Evolutionary conservation across 2,113 vertebrate species (phyloP), one percentile per base, ranked within the genome.

Genomic region (Raphicerus campestris): DNA sequence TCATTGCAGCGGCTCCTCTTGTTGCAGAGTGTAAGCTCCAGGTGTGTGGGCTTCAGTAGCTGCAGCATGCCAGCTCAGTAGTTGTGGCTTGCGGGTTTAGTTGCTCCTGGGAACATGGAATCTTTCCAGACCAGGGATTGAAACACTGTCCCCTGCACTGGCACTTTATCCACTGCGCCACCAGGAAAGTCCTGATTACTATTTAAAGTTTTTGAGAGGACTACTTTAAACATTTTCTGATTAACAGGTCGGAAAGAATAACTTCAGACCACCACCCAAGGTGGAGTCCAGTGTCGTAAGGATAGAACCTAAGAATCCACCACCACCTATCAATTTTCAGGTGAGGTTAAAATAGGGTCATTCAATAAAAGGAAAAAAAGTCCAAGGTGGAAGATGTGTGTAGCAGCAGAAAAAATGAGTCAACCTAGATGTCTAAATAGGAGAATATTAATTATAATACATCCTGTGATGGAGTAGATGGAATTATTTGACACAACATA

Each of bases 221-320:
- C 14, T 84, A 10, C 47, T 81, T 75, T 94, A 28, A 84, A 92
- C 51, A 49, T 96, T 98, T 97, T 97, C 92, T 98, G 58, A 86
- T 93, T 93, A 91, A 98, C 96, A 99, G 99, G 99, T 99, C 85
- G 99, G 99, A 85, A 99, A 99, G 98, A 99, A 99, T 98, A 99
- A 99, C 97, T 99, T 99, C 98, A 99, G 98, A 77, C 99, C 99
- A 82, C 99, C 99, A 94, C 99, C 99, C 28, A 99, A 99, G 99
- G 99, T 99, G n/a, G 99, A 99, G 97, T 99, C 99, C 70, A 99
- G 99, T 92, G 99, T 99, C 42, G 99, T 99, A 89, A 99, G 99
- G 97, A 99, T 99, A 99, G 99, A 99, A 94, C 99, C 99, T 2
- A 99, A 99, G 98, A 99, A 99, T 96, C 99, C 99, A 56, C 99